Base-by-base conservation (phyloP, 1,140 invertebrate genomes). In the Drosophila carrolli region DNA sequence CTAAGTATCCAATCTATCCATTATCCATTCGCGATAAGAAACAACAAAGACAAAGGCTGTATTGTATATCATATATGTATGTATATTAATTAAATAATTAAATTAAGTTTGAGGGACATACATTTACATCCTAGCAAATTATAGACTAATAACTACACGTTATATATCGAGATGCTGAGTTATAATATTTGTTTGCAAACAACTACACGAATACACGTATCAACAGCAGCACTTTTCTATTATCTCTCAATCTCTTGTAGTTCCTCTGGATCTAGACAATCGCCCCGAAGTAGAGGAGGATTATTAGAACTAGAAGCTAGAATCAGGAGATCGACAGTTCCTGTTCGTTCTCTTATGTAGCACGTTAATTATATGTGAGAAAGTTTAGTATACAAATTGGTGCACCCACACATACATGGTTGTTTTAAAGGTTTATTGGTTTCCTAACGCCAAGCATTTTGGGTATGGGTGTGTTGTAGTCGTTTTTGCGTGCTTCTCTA, bases 21-120 rank as follows among this genome's bases (percentile, higher is more conserved):
- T 32, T 7, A 5, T 19, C 29, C 50, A 51, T 32, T 32, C n/a
- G 29, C 48, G 27, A 35, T 32, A 16, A 50, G 27, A 32, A 50
- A 50, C 32, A n/a, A 53, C 32, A 37, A 53, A 37, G 32, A 37
- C 50, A 53, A 53, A 16, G 32, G 32, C 50, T 37, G 50, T 53
- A 35, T 84, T 68, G 46, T 84, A 80, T 88, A 83, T 89, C 68
- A 89, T 88, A 89, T 88, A 80, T 88, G 65, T 86, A 83, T 88
- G 80, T 84, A 89, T 89, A 89, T 88, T 90, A 88, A 75, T 88
- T 89, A 88, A 88, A 88, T 88, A 90, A 89, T 88, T 88, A 88
- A 88, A 88, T 88, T 89, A 88, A 85, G 78, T 86, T 77, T 86
- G 83, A 86, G 82, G 82, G 82, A 86, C 78, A 86, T 86, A 86